Conservation (phyloP, 2,797 vertebrate genomes). For the Manis crassicaudata region DNA sequence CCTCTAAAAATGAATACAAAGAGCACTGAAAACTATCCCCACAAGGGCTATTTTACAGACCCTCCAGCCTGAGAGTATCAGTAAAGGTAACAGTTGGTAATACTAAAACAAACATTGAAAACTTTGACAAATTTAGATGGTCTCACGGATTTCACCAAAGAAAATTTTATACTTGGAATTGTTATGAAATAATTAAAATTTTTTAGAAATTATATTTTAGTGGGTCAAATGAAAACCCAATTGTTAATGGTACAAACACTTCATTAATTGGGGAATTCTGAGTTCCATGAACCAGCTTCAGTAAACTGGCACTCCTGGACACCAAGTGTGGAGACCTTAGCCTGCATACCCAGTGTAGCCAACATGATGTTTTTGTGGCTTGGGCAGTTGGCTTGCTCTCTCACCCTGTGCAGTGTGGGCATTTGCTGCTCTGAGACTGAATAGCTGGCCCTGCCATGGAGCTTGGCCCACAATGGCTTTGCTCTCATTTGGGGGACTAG, state of each 20-base stretch:
- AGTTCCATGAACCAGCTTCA: not conserved
- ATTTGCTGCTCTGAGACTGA: not conserved
- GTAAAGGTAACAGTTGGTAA: not conserved
- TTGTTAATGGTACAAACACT: not conserved
- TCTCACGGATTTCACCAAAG: not conserved
- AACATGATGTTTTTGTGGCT: not conserved
- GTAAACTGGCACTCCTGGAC: not conserved
- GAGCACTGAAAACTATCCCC: not conserved
- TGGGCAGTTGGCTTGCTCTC: not conserved
- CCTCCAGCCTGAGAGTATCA: not conserved
- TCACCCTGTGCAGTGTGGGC: not conserved
- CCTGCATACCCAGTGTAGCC: not conserved
- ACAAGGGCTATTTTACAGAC: not conserved
- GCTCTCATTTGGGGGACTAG: not conserved
- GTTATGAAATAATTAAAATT: not conserved
- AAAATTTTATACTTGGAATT: not conserved
- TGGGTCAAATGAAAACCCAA: not conserved
- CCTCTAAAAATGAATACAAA: not conserved
- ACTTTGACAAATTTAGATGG: not conserved
- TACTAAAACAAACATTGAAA: not conserved
- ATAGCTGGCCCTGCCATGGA: accelerated
- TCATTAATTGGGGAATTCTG: not conserved
- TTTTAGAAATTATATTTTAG: not conserved
- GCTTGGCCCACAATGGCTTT: not conserved
- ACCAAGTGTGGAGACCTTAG: not conserved